Evolutionary conservation across 2,888 invertebrate genomes (phyloP), one percentile per base, ranked within the genome.

Genomic region (Cetonia aurata): DNA sequence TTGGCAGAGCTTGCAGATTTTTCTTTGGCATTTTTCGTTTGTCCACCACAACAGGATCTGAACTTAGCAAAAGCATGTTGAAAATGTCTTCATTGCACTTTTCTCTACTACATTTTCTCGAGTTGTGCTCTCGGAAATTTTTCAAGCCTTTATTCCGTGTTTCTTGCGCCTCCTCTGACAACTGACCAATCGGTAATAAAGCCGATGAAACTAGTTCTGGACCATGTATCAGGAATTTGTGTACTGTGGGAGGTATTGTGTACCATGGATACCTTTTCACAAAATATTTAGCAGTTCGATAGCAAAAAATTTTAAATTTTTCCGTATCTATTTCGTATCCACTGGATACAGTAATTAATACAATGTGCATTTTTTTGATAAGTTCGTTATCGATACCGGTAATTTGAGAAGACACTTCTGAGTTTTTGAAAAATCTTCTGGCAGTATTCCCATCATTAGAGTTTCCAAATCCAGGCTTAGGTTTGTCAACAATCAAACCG

Each of bases 371-470:
- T 53, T 66, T 25, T 60, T 73, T 44, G 3, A 74, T 72, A n/a
- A 73, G 13, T 1, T 69, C 41, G 55, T 42, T 44, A 25, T 71
- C 65, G 15, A 69, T 6, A 12, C 57, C 60, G 2, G 69, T 72
- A 56, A 75, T 73, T 57, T 67, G 59, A 4, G 71, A 57, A 52
- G 67, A 66, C 13, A 73, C 12, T 62, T 65, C 67, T 10, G 68
- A 19, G 48, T 74, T 71, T 41, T 69, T 13, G 59, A 74, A 73
- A 70, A 71, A 70, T n/a, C 67, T 12, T 48, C 70, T 50, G 42
- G 71, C 65, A 6, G 73, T 74, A 13, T 70, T 75, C 13, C 70
- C 69, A 44, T 74, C 69, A 66, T 74, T 74, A 9, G 69, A 71
- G 42, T 67, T 73, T n/a, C 71, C 70, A 56, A 70, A 71, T 15